Percentiles rank a stretch among this genome's conserved stretches.
These are phyloP conservation scores for Megaceryle torquata DNA, from an alignment of 2,113 vertebrate species.

Conservation along the genomic window DNA sequence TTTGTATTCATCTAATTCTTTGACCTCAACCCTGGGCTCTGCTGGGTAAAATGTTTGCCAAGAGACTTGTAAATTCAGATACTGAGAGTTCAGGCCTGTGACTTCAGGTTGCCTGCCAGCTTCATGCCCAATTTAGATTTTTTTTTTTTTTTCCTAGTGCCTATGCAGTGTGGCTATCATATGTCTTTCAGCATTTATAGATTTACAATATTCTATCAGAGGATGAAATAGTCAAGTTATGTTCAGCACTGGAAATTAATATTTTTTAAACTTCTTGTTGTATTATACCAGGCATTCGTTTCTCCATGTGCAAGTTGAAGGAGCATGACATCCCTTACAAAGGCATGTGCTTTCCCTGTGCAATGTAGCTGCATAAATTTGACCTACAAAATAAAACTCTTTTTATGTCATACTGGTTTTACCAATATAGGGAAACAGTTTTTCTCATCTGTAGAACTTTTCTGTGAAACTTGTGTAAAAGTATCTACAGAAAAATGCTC, in stretches of 20 bases:
- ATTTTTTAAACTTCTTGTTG: neutral
- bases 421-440: neutral
- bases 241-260: neutral
- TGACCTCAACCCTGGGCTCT: neutral
- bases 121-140: neutral
- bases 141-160: neutral
- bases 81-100: neutral
- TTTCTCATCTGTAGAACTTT: neutral
- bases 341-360: neutral
- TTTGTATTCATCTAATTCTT: neutral
- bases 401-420: neutral
- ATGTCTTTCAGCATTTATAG: neutral
- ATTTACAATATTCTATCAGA: neutral
- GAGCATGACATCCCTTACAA: neutral
- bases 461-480: neutral
- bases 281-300: neutral
- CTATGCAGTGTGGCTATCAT: rapidly evolving
- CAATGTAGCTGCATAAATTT: neutral
- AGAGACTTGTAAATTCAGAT: neutral
- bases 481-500: neutral
- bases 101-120: neutral
- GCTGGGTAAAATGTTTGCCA: neutral
- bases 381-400: neutral
- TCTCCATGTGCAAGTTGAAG: neutral
- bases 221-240: neutral